Evolutionary conservation across 2,888 invertebrate genomes (phyloP), one percentile per base, ranked within the genome.

Genomic region (Sisyra nigra): DNA sequence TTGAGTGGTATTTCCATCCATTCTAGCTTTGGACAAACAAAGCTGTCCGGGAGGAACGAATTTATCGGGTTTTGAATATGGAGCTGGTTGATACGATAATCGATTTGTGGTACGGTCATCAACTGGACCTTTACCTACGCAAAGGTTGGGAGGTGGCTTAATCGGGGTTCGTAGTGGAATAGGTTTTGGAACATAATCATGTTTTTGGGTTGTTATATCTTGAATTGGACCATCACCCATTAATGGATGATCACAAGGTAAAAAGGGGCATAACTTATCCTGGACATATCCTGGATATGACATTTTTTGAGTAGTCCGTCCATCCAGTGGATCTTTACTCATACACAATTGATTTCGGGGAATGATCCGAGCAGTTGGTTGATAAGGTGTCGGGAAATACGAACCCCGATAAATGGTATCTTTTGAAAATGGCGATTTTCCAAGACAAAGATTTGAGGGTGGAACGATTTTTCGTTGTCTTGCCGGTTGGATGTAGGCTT

Each of bases 171-270:
- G 66, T 41, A 66, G 57, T 1, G 65, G 67, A 46, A 65, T 65
- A 0, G 74, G 74, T 52, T 78, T 79, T 1, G 74, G 70, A 24
- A 76, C 75, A 54, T 67, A 83, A 63, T 82, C 81, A 55, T 79
- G 79, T 33, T 79, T 77, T 49, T 79, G 74, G 1, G 81, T 82
- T 2, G 83, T 83, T 46, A 76, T 61, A 48, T 73, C 74, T 60
- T 80, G 76, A 68, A 82, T 75, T n/a, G 80, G 79, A 14, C 70
- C 71, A 48, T 72, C 70, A 0, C 76, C 74, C 53, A 71, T 65
- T 53, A 74, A 65, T 55, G 73, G 74, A 57, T 73, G 73, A 58
- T 71, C 67, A 45, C 72, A 72, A 2, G 77, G 78, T 1, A 70
- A 63, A 48, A 77, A 72, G 2, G 74, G 59, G 31, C 59, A 58